phyloP scores from a whole-genome alignment of 2,888 invertebrate genomes.

The Tipula vernalis region DNA sequence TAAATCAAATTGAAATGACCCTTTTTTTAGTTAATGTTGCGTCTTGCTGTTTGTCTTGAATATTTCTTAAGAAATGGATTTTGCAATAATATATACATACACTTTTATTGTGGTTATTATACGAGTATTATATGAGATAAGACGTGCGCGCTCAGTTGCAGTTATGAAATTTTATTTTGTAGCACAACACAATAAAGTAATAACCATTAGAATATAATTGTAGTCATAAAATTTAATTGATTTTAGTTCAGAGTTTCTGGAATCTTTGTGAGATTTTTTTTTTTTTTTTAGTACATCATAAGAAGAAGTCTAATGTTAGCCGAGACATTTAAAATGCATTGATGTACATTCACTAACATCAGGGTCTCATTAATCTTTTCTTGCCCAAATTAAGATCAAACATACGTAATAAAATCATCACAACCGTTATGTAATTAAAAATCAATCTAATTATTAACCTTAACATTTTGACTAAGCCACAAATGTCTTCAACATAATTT shows the following conservation, averaged over 20 bases:
- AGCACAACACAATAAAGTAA: background rate
- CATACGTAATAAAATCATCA: background rate
- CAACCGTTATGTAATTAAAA: background rate
- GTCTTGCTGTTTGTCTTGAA: background rate
- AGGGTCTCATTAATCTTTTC: background rate
- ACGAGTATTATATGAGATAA: background rate
- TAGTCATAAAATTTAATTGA: background rate
- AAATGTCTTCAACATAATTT: background rate
- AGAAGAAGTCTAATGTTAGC: background rate
- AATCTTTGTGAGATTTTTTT: background rate
- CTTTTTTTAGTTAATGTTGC: background rate
- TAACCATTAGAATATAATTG: background rate
- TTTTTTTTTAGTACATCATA: background rate
- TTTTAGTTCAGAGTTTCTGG: background rate
- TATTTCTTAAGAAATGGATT: background rate
- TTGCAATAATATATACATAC: background rate
- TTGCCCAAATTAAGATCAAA: background rate
- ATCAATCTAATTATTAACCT: constrained; percentile 4
- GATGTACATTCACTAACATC: background rate
- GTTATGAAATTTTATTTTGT: background rate
- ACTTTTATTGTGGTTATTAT: too few species aligned
- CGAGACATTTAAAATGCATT: background rate
- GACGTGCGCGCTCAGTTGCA: too few species aligned
- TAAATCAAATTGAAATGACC: background rate
- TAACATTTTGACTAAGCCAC: background rate